Evolutionary conservation across 2,797 vertebrate species (phyloP), one percentile per base, ranked within the genome.

Genomic region (Peromyscus aztecus): DNA sequence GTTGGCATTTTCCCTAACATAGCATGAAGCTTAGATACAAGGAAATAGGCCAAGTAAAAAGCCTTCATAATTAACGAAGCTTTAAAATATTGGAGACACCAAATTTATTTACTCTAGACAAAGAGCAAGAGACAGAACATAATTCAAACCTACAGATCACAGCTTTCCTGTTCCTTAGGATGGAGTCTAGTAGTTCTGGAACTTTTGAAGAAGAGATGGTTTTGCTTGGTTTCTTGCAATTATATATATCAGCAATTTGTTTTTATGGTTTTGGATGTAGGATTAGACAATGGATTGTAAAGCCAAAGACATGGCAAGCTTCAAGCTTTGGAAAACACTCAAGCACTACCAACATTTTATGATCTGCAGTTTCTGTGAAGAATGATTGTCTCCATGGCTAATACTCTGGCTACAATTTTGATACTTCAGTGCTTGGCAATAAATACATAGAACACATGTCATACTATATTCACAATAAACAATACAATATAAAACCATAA

Each of bases 261-360:
- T 57, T 88, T 88, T 57, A 12, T 27, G 19, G 9, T 43, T 73
- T 19, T 69, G 23, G 21, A 69, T 49, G 13, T 43, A 43, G 6
- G 6, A 71, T 65, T 91, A 46, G 31, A 85, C 5, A 90, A 29
- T 3, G 63, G 65, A 94, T 71, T 90, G 69, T n/a, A 84, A 34
- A 83, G 40, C 31, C n/a, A 71, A 69, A 55, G 14, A 29, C 14
- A 77, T 71, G 34, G 37, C 13, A 59, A 57, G 1, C 24, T 80
- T n/a, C 31, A 16, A 46, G 0, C 46, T 91, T 92, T 63, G 76
- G 34, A 92, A 96, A 89, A 82, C 12, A 94, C 4, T 52, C 34
- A 73, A 96, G 46, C 8, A 89, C n/a, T 63, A 84, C 31, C 57
- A 90, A 63, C 2, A 63, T 92, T 49, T 83, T 90, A 80, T 69